Evolutionary conservation across 2,888 invertebrate genomes (phyloP).

Genomic region (Aphidius colemani): DNA sequence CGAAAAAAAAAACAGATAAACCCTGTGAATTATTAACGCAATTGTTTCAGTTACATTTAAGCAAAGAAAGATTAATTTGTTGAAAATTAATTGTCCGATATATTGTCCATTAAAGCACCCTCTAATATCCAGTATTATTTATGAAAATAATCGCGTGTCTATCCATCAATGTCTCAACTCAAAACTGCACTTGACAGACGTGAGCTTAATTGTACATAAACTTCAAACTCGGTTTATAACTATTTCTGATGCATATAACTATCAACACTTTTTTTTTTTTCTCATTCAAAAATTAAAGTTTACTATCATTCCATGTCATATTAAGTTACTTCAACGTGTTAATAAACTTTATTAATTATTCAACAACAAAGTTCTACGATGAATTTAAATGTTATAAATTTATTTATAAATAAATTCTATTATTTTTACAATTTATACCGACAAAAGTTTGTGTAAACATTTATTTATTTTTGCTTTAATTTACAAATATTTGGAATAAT

Average conservation of each 20-base stretch:
- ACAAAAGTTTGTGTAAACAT: too few relatives aligned
- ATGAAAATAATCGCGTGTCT: conserved; percentile 9
- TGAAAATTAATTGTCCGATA: background rate
- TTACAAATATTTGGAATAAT: too few relatives aligned
- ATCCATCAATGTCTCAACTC: conserved; percentile 11
- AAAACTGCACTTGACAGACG: conserved; percentile 2
- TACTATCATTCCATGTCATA: background rate
- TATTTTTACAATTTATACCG: too few relatives aligned
- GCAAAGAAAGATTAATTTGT: conserved; percentile 1
- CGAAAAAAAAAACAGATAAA: too few relatives aligned
- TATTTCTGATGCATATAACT: background rate
- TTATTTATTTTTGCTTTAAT: too few relatives aligned
- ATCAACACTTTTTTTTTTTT: background rate
- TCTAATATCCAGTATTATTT: conserved; percentile 5
- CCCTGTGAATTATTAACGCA: too few relatives aligned
- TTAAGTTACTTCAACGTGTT: background rate
- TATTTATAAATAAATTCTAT: too few relatives aligned
- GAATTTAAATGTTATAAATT: too few relatives aligned
- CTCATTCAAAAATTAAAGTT: background rate
- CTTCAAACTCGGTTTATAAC: background rate
- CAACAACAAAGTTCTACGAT: too few relatives aligned
- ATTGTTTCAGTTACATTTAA: background rate
- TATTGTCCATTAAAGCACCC: background rate
- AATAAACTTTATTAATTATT: too few relatives aligned
- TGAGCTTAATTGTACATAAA: conserved; percentile 6